Evolutionary conservation across 1,140 invertebrate species (phyloP).

Genomic region (Latrodectus geometricus): DNA sequence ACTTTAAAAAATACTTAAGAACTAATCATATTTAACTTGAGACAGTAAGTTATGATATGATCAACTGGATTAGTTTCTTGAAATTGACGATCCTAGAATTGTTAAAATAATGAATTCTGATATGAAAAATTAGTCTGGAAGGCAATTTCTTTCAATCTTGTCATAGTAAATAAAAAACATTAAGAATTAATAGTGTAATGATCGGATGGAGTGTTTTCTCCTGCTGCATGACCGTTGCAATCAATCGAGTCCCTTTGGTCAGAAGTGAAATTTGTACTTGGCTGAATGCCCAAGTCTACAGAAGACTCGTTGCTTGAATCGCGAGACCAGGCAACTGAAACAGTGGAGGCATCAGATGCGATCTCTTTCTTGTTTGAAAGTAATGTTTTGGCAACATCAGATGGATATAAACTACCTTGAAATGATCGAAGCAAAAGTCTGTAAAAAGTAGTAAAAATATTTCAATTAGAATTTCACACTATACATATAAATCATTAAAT

Average conservation of each 20-base stretch:
- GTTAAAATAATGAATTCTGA: neutral
- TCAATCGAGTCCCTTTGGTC: conserved; percentile 14
- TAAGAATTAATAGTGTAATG: conserved; percentile 40
- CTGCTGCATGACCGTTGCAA: neutral
- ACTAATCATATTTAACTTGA: too few relatives aligned
- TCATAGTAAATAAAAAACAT: neutral
- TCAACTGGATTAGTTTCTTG: neutral
- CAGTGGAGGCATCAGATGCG: conserved; percentile 29
- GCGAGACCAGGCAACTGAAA: conserved; percentile 42
- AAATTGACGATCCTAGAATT: neutral
- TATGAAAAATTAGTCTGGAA: neutral
- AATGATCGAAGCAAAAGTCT: conserved; percentile 17
- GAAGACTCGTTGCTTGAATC: conserved; percentile 48
- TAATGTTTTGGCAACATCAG: conserved; percentile 28
- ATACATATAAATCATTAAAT: neutral
- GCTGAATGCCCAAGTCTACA: conserved; percentile 23
- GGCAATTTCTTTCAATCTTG: too few relatives aligned
- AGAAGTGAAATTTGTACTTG: neutral
- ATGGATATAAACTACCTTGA: conserved; percentile 46
- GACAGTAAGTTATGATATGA: neutral
- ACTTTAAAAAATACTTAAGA: too few relatives aligned
- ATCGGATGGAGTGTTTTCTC: neutral
- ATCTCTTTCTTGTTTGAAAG: conserved; percentile 1
- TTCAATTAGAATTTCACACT: neutral
- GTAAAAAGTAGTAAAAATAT: neutral